These are phyloP conservation scores for Lineus longissimus DNA, from an alignment of 1,140 invertebrate genomes.

Conservation along the genomic window DNA sequence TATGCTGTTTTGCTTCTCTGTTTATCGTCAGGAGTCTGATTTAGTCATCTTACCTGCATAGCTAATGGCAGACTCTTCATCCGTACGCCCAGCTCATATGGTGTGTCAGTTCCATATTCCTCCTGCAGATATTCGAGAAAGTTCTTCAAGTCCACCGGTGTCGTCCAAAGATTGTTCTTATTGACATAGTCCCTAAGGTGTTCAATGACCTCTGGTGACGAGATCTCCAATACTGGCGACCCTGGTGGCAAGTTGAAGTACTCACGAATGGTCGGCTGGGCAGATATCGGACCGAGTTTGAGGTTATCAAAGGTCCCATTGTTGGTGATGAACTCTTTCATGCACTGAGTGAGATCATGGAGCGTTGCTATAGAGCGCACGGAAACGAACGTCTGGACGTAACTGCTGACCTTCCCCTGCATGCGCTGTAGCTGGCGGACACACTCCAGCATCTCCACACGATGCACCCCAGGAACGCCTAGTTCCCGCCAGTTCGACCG, in stretches of 20 bases:
- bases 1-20: too few species aligned
- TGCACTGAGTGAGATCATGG: conserved; percentile 34
- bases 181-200: conserved; percentile 36
- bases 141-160: conserved; percentile 32
- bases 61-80: conserved; percentile 43
- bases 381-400: conserved; percentile 40
- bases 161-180: conserved; percentile 36
- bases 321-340: conserved; percentile 33
- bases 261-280: conserved; percentile 39
- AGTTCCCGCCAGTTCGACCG: not conserved
- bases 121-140: conserved; percentile 43
- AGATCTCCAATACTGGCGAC: conserved; percentile 40
- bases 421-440: conserved; percentile 30
- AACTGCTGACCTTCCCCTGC: conserved; percentile 40
- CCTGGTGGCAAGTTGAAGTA: conserved; percentile 41
- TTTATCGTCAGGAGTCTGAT: too few species aligned
- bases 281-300: conserved; percentile 41
- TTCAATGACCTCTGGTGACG: conserved; percentile 40
- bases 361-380: conserved; percentile 39
- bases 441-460: conserved; percentile 3
- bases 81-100: conserved; percentile 42
- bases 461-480: not conserved
- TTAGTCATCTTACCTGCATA: conserved; percentile 34
- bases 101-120: conserved; percentile 28
- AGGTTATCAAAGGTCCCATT: conserved; percentile 33